phyloP scores from a whole-genome alignment of 2,888 invertebrate genomes.

The Leptinotarsa rubiginosa region DNA sequence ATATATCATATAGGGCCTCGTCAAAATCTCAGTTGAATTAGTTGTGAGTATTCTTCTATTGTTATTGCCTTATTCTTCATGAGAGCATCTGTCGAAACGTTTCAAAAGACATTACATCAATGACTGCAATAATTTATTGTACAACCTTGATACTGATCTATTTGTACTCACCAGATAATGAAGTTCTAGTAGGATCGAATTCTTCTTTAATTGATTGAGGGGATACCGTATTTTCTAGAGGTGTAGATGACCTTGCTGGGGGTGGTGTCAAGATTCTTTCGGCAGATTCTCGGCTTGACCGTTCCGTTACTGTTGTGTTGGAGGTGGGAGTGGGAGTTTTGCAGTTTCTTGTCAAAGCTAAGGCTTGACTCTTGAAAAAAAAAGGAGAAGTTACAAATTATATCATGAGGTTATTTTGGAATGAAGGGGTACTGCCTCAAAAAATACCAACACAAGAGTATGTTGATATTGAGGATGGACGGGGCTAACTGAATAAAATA shows the following conservation, averaged over 20 bases:
- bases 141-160: background rate
- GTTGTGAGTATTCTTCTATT: no score
- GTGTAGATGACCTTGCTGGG: conserved; percentile 64
- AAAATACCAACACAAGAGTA: no score
- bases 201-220: conserved; percentile 76
- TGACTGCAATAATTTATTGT: no score
- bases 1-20: no score
- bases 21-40: no score
- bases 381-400: conserved; percentile 23
- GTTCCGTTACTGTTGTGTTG: conserved; percentile 57
- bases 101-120: no score
- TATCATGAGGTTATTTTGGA: background rate
- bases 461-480: no score
- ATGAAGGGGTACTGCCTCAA: no score
- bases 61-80: no score
- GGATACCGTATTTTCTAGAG: conserved; percentile 67
- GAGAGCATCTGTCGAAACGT: no score
- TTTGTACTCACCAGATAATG: conserved; percentile 64
- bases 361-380: conserved; percentile 73
- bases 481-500: no score
- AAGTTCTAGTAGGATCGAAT: conserved; percentile 73
- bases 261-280: conserved; percentile 67
- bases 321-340: conserved; percentile 64
- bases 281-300: conserved; percentile 68
- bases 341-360: conserved; percentile 73